Base-by-base conservation (phyloP, 2,113 vertebrate genomes). In the Nasalis larvatus region DNA sequence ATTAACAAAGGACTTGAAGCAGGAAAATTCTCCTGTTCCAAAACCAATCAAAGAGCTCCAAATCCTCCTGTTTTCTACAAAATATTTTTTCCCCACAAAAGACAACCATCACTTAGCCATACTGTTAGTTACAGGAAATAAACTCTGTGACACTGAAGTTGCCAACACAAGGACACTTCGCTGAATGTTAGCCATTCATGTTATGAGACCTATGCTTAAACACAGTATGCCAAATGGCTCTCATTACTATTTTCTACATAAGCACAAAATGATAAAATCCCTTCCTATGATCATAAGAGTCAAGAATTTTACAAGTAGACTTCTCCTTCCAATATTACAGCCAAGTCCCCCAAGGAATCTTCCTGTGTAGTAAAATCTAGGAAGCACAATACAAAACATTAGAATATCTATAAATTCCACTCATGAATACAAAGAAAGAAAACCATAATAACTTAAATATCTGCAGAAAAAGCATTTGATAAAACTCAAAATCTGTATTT, bases 11-110 rank as follows among this genome's bases (percentile, higher is more conserved):
- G 42, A 76, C 66, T 47, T 95, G 32, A 81, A 25, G 45, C 54
- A 92, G 35, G 42, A 92, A 91, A 96, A 76, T 54, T 78, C 56
- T 97, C 49, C 77, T 82, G 85, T 77, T 86, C 80, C n/a, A 92
- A 95, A 96, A 88, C 25, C 10, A 71, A 81, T 37, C 68, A 88
- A 94, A 82, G 45, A 68, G 63, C 14, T 86, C 69, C 86, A 56
- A 89, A 74, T 13, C 35, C 12, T 89, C 47, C 37, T 91, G 56
- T 23, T 18, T 42, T 77, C 66, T 17, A 92, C 66, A 81, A 89
- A 94, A 63, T 71, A 74, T 52, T 27, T 76, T 60, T 18, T 32
- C 7, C 54, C 25, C 81, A 81, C 35, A 86, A 88, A 71, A 69
- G 58, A 76, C 8, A 73, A 71, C 35, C 47, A 40, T 56, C 23